These are phyloP conservation scores for Drosophila lacertosa DNA, from an alignment of 1,140 invertebrate species.

Conservation along the genomic window DNA sequence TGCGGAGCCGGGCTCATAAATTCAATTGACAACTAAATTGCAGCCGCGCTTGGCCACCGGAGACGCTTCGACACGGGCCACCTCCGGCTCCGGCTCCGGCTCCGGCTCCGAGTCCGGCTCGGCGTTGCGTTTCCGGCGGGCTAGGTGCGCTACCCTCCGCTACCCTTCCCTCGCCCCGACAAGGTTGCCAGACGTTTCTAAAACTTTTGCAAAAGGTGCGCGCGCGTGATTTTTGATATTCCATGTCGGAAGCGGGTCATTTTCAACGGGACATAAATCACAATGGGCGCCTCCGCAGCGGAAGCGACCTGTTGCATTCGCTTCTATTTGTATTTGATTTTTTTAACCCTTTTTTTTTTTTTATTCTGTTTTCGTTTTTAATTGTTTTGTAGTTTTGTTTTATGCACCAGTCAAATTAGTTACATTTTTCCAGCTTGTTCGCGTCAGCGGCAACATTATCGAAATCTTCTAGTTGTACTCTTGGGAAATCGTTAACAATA, in stretches of 20 bases:
- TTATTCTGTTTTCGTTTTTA: background rate
- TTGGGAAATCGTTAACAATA: constrained; percentile 17
- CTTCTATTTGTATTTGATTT: too few relatives aligned
- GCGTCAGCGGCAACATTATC: constrained; percentile 49
- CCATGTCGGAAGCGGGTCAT: constrained; percentile 81
- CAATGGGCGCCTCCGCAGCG: constrained; percentile 48
- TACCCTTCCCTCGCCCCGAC: too few relatives aligned
- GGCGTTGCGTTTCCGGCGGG: constrained; percentile 74
- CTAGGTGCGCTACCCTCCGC: too few relatives aligned
- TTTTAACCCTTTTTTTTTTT: too few relatives aligned
- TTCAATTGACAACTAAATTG: constrained; percentile 84
- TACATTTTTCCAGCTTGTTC: constrained; percentile 79
- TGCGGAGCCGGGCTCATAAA: constrained; percentile 69
- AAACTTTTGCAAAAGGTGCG: constrained; percentile 79
- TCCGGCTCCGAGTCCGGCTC: constrained; percentile 81
- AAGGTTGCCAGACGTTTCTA: constrained; percentile 35
- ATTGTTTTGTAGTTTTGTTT: constrained; percentile 23
- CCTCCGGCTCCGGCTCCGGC: constrained; percentile 81
- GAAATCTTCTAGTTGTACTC: background rate
- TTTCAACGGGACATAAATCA: constrained; percentile 77
- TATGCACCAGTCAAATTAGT: constrained; percentile 53
- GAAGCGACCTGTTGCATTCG: constrained; percentile 74
- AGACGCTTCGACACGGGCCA: constrained; percentile 83
- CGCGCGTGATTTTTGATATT: constrained; percentile 73
- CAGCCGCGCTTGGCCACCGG: constrained; percentile 71